Percentiles rank a stretch among this genome's conserved stretches.
Conservation (phyloP, 2,888 invertebrate genomes). For the Apantesis nais region DNA sequence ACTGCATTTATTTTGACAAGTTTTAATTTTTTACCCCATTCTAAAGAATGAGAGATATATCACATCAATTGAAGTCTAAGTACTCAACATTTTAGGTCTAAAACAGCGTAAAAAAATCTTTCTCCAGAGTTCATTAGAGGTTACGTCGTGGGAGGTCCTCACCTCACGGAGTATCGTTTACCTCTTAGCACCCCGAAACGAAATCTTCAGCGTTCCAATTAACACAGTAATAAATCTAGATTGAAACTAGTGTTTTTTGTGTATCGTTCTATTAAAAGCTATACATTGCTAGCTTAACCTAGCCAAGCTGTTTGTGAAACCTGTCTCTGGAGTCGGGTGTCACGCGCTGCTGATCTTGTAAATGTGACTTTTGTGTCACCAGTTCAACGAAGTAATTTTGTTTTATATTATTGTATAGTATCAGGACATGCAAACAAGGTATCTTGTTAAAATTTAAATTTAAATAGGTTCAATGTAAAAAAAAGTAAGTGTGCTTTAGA, state of each 20-base stretch:
- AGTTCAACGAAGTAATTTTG: not conserved
- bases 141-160: slow-evolving; percentile 43
- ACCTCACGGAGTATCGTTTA: slow-evolving; percentile 1
- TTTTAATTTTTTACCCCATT: not conserved
- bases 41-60: not conserved
- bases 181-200: slow-evolving; percentile 41
- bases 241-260: not conserved
- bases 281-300: not conserved
- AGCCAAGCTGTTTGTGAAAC: not conserved
- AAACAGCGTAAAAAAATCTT: not conserved
- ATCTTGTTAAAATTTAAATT: no score
- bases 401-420: no score
- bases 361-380: not conserved
- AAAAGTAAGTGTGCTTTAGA: no score
- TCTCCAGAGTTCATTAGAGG: slow-evolving; percentile 7
- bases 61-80: not conserved
- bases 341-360: not conserved
- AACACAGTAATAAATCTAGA: slow-evolving; percentile 43
- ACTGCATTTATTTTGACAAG: not conserved
- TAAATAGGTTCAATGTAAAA: no score
- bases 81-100: not conserved
- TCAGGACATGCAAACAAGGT: no score
- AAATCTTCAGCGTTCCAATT: slow-evolving; percentile 40
- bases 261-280: not conserved
- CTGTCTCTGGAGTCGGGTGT: not conserved